phyloP scores from a whole-genome alignment of 2,888 invertebrate genomes.

The Perizoma affinitatum region DNA sequence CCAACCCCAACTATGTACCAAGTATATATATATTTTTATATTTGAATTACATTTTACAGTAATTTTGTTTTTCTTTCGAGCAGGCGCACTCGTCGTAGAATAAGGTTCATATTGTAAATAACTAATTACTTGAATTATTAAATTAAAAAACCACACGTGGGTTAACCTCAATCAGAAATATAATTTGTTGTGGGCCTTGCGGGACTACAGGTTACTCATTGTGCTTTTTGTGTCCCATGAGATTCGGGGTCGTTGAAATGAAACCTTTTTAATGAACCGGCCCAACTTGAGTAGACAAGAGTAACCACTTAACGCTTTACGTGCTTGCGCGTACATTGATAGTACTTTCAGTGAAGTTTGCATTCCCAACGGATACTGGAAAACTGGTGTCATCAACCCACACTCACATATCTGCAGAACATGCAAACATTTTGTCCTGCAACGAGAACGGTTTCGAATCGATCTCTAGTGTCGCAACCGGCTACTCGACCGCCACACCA shows the following conservation, averaged over 20 bases:
- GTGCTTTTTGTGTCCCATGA: constrained; percentile 7
- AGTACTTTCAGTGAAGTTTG: not conserved
- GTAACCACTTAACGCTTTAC: not conserved
- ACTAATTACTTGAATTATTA: constrained; percentile 30
- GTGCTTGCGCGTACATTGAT: not conserved
- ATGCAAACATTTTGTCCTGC: no score
- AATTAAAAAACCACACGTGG: constrained; percentile 19
- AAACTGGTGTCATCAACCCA: no score
- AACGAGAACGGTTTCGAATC: no score
- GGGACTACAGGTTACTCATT: not conserved
- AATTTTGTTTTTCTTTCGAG: not conserved
- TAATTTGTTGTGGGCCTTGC: constrained; percentile 29
- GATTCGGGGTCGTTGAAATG: constrained; percentile 2
- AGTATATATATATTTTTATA: no score
- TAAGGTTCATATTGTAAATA: constrained; percentile 20
- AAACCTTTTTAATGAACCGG: constrained; percentile 18
- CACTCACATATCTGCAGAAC: no score
- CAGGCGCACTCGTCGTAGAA: not conserved
- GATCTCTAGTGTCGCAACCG: no score
- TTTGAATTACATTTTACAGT: not conserved
- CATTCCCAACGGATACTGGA: no score
- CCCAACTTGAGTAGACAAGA: not conserved
- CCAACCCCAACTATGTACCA: no score
- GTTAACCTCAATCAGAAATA: constrained; percentile 24
- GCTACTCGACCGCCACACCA: no score